Evolutionary conservation across 2,888 invertebrate genomes (phyloP).

Genomic region (Cantharis nigra): DNA sequence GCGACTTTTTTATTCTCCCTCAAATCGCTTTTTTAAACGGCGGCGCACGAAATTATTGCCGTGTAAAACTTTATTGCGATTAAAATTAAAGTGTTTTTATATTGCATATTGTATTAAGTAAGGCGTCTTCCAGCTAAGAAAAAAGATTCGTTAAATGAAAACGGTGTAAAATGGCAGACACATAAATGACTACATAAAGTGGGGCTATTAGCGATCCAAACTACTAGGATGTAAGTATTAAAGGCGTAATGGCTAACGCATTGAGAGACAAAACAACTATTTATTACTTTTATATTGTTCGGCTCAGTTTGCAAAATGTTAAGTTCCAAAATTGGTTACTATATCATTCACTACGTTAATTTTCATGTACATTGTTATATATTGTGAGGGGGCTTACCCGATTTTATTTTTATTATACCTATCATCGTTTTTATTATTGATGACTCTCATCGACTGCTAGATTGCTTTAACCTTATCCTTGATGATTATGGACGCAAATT

Average conservation of each 20-base stretch:
- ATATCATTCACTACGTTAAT: neutral
- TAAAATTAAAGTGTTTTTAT: neutral
- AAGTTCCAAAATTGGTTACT: neutral
- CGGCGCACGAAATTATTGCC: neutral
- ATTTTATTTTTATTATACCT: neutral
- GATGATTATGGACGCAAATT: neutral
- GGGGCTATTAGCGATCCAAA: constrained; percentile 25
- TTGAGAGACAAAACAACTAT: constrained; percentile 10
- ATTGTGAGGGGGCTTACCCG: neutral
- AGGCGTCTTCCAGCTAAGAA: constrained; percentile 5
- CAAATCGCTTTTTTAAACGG: neutral
- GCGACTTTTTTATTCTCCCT: neutral
- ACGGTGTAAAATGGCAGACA: constrained; percentile 16
- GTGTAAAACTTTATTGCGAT: neutral
- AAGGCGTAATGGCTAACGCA: constrained; percentile 22
- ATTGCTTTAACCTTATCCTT: neutral
- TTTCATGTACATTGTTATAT: neutral
- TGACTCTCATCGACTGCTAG: neutral
- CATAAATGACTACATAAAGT: constrained; percentile 28
- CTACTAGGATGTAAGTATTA: constrained; percentile 22
- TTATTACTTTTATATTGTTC: neutral
- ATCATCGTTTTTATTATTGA: neutral
- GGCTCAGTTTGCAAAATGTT: neutral
- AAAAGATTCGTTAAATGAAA: neutral
- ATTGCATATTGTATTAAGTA: neutral